phyloP scores from a whole-genome alignment of 2,888 invertebrate genomes.

The Ectropis crepuscularia region DNA sequence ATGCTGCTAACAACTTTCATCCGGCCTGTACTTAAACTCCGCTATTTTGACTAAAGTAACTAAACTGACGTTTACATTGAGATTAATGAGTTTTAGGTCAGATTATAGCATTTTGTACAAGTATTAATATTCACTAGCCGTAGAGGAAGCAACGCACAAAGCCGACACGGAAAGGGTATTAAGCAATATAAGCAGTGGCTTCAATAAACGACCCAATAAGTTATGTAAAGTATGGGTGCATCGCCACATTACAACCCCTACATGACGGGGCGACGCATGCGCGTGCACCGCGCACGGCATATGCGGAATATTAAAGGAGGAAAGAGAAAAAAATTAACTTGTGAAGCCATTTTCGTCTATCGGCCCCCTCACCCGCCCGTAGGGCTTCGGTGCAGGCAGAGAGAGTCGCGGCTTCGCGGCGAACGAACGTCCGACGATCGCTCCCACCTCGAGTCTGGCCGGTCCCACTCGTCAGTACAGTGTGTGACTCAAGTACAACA shows the following conservation, averaged over 20 bases:
- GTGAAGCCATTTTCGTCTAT: conserved; percentile 85
- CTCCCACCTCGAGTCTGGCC: conserved; percentile 49
- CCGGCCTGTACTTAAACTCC: conserved; percentile 12
- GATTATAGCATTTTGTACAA: conserved; percentile 66
- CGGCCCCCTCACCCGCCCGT: conserved; percentile 77
- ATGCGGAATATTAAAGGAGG: conserved; percentile 85
- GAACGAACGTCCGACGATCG: conserved; percentile 58
- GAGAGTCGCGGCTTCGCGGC: conserved; percentile 69
- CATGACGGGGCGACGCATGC: conserved; percentile 77
- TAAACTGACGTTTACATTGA: conserved; percentile 54
- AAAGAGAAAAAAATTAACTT: conserved; percentile 85
- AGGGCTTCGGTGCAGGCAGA: conserved; percentile 74
- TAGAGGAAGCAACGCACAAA: conserved; percentile 74
- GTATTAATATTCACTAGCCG: conserved; percentile 72
- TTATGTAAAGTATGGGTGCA: conserved; percentile 84
- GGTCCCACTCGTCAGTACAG: conserved; percentile 43
- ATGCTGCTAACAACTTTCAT: conserved; percentile 11
- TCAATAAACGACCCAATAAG: conserved; percentile 82
- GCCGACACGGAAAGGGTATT: conserved; percentile 80
- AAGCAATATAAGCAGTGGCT: conserved; percentile 80
- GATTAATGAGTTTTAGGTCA: conserved; percentile 68
- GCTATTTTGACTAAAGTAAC: conserved; percentile 38
- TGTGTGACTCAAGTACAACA: conserved; percentile 51
- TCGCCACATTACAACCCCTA: conserved; percentile 81
- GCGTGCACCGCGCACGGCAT: conserved; percentile 81